phyloP scores from a whole-genome alignment of 2,888 invertebrate species.

The Nemurella pictetii region DNA sequence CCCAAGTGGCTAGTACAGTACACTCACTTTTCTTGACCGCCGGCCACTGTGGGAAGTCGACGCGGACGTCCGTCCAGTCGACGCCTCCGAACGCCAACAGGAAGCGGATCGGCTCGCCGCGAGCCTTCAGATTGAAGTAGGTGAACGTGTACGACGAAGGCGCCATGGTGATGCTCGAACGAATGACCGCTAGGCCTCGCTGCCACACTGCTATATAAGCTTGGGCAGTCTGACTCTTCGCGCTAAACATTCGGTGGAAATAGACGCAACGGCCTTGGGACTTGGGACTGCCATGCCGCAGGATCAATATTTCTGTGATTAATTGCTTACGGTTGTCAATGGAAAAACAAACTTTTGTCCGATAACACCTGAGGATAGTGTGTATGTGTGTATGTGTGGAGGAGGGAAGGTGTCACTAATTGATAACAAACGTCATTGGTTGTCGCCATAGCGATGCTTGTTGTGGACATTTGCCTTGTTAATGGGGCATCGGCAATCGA shows the following conservation, averaged over 20 bases:
- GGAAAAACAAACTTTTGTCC: not conserved
- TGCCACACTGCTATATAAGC: not conserved
- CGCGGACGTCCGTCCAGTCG: constrained; percentile 50
- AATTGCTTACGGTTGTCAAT: not conserved
- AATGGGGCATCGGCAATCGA: not conserved
- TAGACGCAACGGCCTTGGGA: not conserved
- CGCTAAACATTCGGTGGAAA: not conserved
- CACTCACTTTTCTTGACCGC: constrained; percentile 33
- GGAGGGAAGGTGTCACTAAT: not conserved
- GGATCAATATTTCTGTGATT: not conserved
- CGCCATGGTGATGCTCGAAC: not conserved
- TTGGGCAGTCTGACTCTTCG: not conserved
- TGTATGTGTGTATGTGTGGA: too few species aligned
- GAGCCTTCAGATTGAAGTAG: constrained; percentile 53
- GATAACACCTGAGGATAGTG: not conserved
- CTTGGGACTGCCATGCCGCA: not conserved
- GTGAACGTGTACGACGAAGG: constrained; percentile 49
- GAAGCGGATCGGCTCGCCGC: constrained; percentile 52
- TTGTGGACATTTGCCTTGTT: not conserved
- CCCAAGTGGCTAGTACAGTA: too few species aligned
- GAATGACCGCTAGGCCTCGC: not conserved
- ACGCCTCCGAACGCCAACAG: constrained; percentile 50
- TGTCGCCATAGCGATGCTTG: not conserved
- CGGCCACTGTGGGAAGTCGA: constrained; percentile 20
- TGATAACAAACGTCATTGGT: not conserved